These are phyloP conservation scores for Syrphus vitripennis DNA, from an alignment of 2,888 invertebrate genomes.

Conservation along the genomic window DNA sequence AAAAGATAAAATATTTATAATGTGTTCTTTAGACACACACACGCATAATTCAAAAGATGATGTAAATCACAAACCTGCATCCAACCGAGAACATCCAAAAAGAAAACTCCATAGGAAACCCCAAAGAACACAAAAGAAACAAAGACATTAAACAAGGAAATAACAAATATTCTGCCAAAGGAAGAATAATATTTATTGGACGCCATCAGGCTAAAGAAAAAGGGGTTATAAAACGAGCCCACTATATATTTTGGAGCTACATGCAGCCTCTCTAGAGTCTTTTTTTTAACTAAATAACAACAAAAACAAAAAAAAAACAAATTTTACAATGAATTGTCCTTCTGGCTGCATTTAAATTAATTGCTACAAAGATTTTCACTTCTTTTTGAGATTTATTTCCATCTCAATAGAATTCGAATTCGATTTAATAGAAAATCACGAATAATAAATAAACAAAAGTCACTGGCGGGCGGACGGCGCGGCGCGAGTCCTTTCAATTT, in stretches of 20 bases:
- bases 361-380: slow-evolving; percentile 56
- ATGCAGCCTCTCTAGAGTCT: neutral
- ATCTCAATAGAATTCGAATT: slow-evolving; percentile 67
- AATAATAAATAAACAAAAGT: slow-evolving; percentile 64
- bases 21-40: slow-evolving; percentile 23
- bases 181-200: slow-evolving; percentile 66
- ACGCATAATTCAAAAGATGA: neutral
- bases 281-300: no score
- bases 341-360: slow-evolving; percentile 61
- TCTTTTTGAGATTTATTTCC: slow-evolving; percentile 60
- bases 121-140: slow-evolving; percentile 23
- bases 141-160: slow-evolving; percentile 57
- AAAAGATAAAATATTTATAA: neutral
- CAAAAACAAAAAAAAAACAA: neutral
- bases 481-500: neutral
- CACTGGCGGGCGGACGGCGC: no score
- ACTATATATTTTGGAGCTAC: neutral
- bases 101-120: neutral
- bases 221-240: slow-evolving; percentile 9
- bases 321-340: slow-evolving; percentile 20
- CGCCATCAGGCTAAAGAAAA: slow-evolving; percentile 52
- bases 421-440: slow-evolving; percentile 68
- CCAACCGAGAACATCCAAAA: slow-evolving; percentile 50
- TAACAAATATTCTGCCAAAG: slow-evolving; percentile 60
- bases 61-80: slow-evolving; percentile 66